These are phyloP conservation scores for Amphipoea lucens DNA, from an alignment of 2,888 invertebrate species.

Conservation along the genomic window DNA sequence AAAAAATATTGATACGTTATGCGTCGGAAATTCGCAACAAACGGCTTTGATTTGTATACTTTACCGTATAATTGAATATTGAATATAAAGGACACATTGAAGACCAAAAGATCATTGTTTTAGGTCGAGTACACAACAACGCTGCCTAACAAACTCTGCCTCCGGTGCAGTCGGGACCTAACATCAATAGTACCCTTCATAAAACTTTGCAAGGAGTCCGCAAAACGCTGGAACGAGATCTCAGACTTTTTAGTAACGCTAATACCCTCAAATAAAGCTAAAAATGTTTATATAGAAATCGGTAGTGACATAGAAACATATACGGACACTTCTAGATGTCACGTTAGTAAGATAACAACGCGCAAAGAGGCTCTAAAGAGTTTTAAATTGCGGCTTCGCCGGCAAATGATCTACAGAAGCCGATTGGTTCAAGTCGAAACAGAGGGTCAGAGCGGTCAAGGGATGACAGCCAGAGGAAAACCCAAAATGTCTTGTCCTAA, in stretches of 20 bases:
- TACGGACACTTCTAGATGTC: conserved; percentile 54
- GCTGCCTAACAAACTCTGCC: conserved; percentile 76
- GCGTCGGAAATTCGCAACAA: neutral
- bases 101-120: conserved; percentile 73
- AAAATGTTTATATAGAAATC: conserved; percentile 70
- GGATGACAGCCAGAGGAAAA: conserved; percentile 1
- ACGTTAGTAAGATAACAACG: conserved; percentile 48
- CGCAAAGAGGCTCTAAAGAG: conserved; percentile 56
- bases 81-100: conserved; percentile 35
- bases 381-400: conserved; percentile 53
- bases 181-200: conserved; percentile 71
- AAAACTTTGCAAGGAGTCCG: conserved; percentile 71
- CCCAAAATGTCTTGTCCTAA: conserved; percentile 69
- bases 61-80: conserved; percentile 9
- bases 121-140: conserved; percentile 75
- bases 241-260: conserved; percentile 63
- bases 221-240: conserved; percentile 71
- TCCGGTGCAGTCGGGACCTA: conserved; percentile 66
- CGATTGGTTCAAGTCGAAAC: conserved; percentile 17
- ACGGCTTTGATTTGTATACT: neutral
- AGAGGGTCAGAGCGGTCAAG: neutral
- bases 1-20: neutral
- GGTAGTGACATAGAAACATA: conserved; percentile 53
- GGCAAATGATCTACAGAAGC: conserved; percentile 28
- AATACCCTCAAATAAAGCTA: conserved; percentile 59